Evolutionary conservation across 2,113 vertebrate species (phyloP), one percentile per base, ranked within the genome.

Genomic region (Microcebus murinus): DNA sequence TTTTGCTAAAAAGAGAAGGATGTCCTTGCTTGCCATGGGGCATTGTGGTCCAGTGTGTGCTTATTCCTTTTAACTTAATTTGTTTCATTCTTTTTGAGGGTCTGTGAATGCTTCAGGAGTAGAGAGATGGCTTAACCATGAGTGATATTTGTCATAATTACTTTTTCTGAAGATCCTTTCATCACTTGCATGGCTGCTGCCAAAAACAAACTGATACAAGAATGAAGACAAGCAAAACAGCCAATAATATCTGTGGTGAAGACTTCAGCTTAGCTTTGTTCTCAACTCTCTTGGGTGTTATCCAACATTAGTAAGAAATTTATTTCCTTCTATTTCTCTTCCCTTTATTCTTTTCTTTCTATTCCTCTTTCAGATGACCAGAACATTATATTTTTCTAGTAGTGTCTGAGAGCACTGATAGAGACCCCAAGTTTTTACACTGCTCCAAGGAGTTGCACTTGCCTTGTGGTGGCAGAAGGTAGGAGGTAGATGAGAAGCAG

Each of bases 11-110:
- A 65, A 83, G 65, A 13, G 85, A 86, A 91, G 21, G 36, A 59
- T 52, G 45, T 8, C 14, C 42, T 82, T 87, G 1, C 91, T 96
- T 93, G 61, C 74, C 48, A 36, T 34, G 29, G 45, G 68, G 34
- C 70, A 84, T 3, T 61, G 29, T 45, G 2, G 57, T 94, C 52
- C 57, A 61, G 5, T 83, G 39, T 67, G 13, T 81, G 31, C 45
- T 97, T 71, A 50, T 91, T 61, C 39, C 29, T 92, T 91, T 94
- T 57, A 88, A 92, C 90, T 89, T 94, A 82, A 87, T 93, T 91
- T 76, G 1, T 36, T 86, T 79, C 92, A n/a, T 92, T 45, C 50
- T 94, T 94, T 95, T 74, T 77, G 63, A 94, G 55, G 48, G 4
- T 59, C 45, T 57, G 4, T 91, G 70, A 87, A 82, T 92, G 21